These are phyloP conservation scores for Xanthia icteritia DNA, from an alignment of 2,888 invertebrate genomes.

Conservation along the genomic window DNA sequence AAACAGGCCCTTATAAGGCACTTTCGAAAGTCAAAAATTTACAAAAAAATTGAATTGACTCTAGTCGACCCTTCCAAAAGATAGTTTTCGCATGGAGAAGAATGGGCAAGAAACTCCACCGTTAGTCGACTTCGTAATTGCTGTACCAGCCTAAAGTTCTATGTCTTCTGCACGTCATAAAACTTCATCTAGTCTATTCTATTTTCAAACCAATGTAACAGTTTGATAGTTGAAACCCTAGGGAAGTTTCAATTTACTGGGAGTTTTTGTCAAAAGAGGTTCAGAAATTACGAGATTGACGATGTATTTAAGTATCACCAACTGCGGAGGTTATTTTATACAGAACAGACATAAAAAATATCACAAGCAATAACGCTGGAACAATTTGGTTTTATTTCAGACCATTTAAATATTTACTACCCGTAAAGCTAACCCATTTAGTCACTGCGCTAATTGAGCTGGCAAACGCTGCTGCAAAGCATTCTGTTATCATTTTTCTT, in stretches of 20 bases:
- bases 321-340: not conserved
- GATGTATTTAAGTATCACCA: no score
- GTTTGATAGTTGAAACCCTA: no score
- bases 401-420: not conserved
- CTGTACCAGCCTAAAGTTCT: not conserved
- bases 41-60: no score
- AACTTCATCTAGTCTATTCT: not conserved
- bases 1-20: no score
- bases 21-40: no score
- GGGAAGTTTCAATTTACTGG: no score
- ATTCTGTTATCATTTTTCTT: not conserved
- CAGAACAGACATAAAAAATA: not conserved
- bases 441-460: not conserved
- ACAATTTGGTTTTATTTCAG: not conserved
- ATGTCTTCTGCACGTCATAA: not conserved
- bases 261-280: no score
- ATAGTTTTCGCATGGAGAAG: no score
- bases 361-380: not conserved
- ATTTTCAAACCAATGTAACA: no score
- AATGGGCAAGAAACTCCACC: no score
- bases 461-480: not conserved
- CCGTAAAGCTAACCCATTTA: not conserved
- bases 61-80: no score
- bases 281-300: not conserved
- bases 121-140: not conserved